Base-by-base conservation (phyloP, 2,797 vertebrate species). In the Apodemus agrarius region DNA sequence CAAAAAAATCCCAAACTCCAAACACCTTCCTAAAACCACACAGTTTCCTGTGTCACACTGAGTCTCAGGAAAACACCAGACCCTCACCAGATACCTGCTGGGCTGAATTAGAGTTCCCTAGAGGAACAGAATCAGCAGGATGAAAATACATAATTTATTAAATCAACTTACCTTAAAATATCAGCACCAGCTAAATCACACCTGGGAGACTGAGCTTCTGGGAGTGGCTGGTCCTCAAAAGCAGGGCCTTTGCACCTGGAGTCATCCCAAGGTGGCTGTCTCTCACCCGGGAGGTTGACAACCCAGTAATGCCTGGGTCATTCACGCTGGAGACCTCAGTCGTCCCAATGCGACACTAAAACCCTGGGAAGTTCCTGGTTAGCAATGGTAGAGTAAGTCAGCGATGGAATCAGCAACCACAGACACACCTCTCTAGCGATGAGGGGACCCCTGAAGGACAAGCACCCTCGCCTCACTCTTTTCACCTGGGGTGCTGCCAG, bases 31-130 rank as follows among this genome's bases (percentile, higher is more conserved):
- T 80, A 67, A 92, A 88, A 79, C 46, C 78, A 40, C n/a, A 4
- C 2, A 0, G 2, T 29, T 17, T 29, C 37, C 6, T 29, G 37
- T 12, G 12, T 40, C 0, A 17, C 46, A 59, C 49, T 21, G 1
- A 67, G n/a, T 52, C 24, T 34, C 69, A n/a, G 43, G 57, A 76
- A 79, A 29, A 43, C 5, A 26, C 37, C 13, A 31, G 14, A 34
- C 34, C 29, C 67, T 13, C 31, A 61, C 81, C 22, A 17, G 13
- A 29, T 83, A 61, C 57, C 57, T 83, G 14, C 54, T 40, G 57
- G 13, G 13, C 80, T 29, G 24, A 26, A 17, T 82, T 61, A 61
- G n/a, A 22, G n/a, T 40, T 61, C 80, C 37, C 80, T 29, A 61
- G 37, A 29, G 81, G 8, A 31, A 43, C n/a, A 61, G 78, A n/a